A percentile compares a stretch with the other conserved stretches of the same genome.
Conservation (phyloP, 2,797 vertebrate genomes). For the Phoxinus dragarum region DNA sequence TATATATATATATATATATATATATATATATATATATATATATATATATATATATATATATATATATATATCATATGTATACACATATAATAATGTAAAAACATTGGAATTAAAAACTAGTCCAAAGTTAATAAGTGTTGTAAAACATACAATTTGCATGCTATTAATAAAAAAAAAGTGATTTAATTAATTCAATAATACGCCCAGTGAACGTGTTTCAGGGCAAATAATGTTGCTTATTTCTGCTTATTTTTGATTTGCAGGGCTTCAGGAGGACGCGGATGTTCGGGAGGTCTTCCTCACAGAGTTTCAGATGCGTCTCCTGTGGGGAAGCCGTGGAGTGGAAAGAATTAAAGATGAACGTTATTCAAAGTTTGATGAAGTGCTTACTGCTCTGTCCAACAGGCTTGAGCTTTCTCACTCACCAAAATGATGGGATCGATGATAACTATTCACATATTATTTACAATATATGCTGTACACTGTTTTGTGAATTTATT, state of each 20-base stretch:
- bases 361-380: slow-evolving; percentile 89
- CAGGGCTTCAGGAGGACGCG: slow-evolving; percentile 86
- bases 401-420: slow-evolving; percentile 86
- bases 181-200: neutral
- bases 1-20: too few species aligned
- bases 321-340: slow-evolving; percentile 93
- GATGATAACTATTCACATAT: neutral
- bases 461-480: neutral
- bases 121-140: neutral
- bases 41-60: too few species aligned
- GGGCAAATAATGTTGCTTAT: neutral
- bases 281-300: slow-evolving; percentile 89
- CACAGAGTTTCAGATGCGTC: slow-evolving; percentile 94
- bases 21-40: too few species aligned
- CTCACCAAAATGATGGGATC: slow-evolving; percentile 72
- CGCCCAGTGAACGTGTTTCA: neutral
- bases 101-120: neutral
- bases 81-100: neutral
- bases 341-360: slow-evolving; percentile 83
- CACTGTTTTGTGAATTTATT: slow-evolving; percentile 23
- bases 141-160: too few species aligned
- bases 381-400: slow-evolving; percentile 91
- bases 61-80: too few species aligned
- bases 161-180: neutral
- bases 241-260: neutral